phyloP scores from a whole-genome alignment of 2,797 vertebrate genomes.

The Lutra lutra region DNA sequence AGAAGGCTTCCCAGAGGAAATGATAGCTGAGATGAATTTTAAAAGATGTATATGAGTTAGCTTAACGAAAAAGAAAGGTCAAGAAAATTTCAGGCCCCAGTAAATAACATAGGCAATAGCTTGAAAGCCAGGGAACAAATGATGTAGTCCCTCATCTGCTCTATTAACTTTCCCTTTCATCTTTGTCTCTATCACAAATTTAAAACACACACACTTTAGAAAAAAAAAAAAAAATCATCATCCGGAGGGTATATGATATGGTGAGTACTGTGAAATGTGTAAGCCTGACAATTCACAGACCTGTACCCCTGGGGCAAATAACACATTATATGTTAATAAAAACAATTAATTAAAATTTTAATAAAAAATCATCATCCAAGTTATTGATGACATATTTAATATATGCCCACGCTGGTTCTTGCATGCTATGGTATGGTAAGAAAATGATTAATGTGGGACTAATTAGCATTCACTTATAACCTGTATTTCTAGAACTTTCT shows the following conservation, averaged over 20 bases:
- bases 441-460: neutral
- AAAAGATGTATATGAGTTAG: neutral
- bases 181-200: neutral
- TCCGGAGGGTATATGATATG: too few species aligned
- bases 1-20: neutral
- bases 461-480: neutral
- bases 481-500: neutral
- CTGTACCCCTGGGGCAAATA: too few species aligned
- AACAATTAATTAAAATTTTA: too few species aligned
- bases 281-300: too few species aligned
- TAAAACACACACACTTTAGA: neutral
- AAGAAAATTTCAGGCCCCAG: neutral
- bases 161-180: neutral
- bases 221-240: too few species aligned
- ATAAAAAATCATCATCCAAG: neutral
- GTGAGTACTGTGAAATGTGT: too few species aligned
- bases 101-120: neutral
- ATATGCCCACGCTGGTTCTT: neutral
- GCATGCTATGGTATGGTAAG: neutral
- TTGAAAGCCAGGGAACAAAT: neutral
- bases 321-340: too few species aligned
- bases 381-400: slow-evolving; percentile 27
- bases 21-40: slow-evolving; percentile 2
- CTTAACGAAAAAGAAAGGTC: neutral
- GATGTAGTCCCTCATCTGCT: neutral